Conservation (phyloP, 2,888 invertebrate genomes). For the Sinelater perroti region DNA sequence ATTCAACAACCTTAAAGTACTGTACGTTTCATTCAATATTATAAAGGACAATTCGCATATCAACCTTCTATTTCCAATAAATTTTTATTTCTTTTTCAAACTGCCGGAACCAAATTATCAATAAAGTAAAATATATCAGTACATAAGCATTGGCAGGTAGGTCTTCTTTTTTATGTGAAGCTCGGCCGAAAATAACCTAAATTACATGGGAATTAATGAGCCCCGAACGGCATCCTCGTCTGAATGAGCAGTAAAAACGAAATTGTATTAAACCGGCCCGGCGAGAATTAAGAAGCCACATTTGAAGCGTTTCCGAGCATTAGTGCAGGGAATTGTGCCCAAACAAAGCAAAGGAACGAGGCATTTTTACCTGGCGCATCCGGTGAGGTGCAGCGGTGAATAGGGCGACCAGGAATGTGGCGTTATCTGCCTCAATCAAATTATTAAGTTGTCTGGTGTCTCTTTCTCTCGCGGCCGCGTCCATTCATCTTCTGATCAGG, state of each 20-base stretch:
- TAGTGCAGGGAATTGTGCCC: conserved; percentile 20
- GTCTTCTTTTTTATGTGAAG: no score
- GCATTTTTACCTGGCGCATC: conserved; percentile 34
- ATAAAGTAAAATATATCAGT: no score
- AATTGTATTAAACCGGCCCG: neutral
- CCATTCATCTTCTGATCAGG: conserved; percentile 32
- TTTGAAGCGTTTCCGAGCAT: conserved; percentile 23
- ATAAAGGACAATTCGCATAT: no score
- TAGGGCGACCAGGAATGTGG: conserved; percentile 33
- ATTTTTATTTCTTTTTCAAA: no score
- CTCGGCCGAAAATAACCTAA: no score
- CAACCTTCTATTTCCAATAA: no score
- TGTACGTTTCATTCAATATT: no score
- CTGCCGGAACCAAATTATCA: no score
- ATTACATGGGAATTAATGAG: neutral
- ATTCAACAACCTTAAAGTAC: no score
- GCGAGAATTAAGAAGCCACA: neutral
- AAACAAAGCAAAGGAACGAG: conserved; percentile 32
- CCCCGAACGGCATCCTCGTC: neutral
- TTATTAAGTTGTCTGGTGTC: conserved; percentile 24
- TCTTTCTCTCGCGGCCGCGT: conserved; percentile 25
- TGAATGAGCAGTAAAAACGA: neutral
- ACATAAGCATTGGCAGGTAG: no score
- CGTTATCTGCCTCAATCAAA: conserved; percentile 33
- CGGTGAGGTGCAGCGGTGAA: conserved; percentile 35